Conservation (phyloP, 2,113 vertebrate species). For the Anarhynchus alexandrinus region DNA sequence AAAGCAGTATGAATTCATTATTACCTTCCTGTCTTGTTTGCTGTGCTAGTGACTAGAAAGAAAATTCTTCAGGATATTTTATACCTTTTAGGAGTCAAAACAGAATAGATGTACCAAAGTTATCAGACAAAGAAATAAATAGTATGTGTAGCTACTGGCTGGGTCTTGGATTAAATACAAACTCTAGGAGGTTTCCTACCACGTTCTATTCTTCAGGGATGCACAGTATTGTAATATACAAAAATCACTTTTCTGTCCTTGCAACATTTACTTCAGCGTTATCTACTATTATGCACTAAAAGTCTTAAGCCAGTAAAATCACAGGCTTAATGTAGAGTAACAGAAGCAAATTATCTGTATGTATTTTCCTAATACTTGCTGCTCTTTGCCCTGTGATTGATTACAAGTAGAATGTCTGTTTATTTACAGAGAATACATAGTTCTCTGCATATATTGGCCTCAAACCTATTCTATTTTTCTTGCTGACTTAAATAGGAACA, state of each 20-base stretch:
- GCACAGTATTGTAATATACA: background rate
- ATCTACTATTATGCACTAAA: background rate
- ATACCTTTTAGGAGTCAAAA: background rate
- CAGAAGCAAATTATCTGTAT: background rate
- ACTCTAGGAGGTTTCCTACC: background rate
- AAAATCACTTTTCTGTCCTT: background rate
- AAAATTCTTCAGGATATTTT: background rate
- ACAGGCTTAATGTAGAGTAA: background rate
- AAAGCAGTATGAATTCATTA: background rate
- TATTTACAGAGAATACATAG: background rate
- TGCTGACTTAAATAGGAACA: background rate
- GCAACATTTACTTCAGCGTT: background rate
- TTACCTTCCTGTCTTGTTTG: background rate
- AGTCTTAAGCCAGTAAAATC: conserved; percentile 10
- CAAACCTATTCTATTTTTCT: background rate
- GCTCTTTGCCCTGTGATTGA: background rate
- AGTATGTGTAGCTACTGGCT: background rate
- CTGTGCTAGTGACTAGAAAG: background rate
- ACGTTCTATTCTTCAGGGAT: background rate
- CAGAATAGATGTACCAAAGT: background rate
- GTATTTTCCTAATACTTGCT: background rate
- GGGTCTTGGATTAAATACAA: background rate
- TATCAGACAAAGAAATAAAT: background rate
- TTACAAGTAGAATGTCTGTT: background rate
- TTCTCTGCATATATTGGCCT: background rate